These are phyloP conservation scores for Ostrea denselamellosa DNA, from an alignment of 1,140 invertebrate species.

Conservation along the genomic window DNA sequence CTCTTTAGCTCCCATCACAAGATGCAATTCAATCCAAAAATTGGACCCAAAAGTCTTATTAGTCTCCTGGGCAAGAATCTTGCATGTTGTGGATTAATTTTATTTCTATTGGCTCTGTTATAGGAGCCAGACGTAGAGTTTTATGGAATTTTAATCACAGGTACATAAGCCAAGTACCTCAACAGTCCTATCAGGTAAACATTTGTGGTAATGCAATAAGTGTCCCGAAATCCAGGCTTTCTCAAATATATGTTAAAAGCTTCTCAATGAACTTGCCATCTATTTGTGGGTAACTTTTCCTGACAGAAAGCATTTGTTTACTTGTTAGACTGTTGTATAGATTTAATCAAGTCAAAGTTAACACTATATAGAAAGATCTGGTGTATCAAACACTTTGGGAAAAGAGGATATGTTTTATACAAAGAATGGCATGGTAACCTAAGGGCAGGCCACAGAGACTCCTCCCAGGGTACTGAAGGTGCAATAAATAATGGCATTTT, in stretches of 20 bases:
- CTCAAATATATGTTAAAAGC: conserved; percentile 4
- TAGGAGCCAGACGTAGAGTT: conserved; percentile 2
- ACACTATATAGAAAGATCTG: neutral
- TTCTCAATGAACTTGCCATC: neutral
- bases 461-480: neutral
- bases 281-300: neutral
- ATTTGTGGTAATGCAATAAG: conserved; percentile 21
- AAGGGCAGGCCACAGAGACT: neutral
- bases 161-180: conserved; percentile 23
- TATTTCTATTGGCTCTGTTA: conserved; percentile 28
- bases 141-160: conserved; percentile 36
- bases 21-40: neutral
- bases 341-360: conserved; percentile 19
- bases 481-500: neutral
- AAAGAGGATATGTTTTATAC: neutral
- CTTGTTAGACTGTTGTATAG: conserved; percentile 11
- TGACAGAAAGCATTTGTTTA: conserved; percentile 26
- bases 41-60: neutral
- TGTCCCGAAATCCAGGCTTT: neutral
- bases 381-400: conserved; percentile 1
- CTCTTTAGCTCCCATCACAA: neutral
- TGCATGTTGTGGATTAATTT: conserved; percentile 26
- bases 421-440: conserved; percentile 20
- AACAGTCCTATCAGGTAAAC: conserved; percentile 1
- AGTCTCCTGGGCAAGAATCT: conserved; percentile 11